These are phyloP conservation scores for Steinernema hermaphroditum DNA, from an alignment of 2,888 invertebrate genomes.

Conservation along the genomic window DNA sequence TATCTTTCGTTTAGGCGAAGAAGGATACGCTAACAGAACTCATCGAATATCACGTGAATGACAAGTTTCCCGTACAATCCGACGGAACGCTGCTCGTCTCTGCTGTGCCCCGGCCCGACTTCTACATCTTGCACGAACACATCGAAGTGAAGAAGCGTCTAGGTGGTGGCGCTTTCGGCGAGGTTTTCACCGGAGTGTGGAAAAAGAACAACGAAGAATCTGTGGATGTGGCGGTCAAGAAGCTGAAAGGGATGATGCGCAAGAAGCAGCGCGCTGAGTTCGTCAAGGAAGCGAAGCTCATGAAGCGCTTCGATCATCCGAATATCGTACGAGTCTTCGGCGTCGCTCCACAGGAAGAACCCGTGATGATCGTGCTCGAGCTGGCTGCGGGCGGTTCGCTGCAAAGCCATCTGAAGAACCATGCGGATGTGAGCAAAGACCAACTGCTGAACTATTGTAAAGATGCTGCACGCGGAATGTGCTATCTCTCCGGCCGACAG, in stretches of 20 bases:
- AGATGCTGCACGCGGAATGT: conserved; percentile 40
- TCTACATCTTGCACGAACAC: conserved; percentile 39
- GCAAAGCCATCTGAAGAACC: conserved; percentile 35
- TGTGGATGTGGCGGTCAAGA: conserved; percentile 40
- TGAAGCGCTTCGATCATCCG: conserved; percentile 37
- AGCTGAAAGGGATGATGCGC: conserved; percentile 36
- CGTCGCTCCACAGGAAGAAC: conserved; percentile 40
- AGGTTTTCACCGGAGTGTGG: conserved; percentile 35
- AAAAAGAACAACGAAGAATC: conserved; percentile 35
- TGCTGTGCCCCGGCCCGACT: conserved; percentile 38
- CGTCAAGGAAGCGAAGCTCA: conserved; percentile 38
- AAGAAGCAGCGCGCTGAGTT: conserved; percentile 40
- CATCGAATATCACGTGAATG: conserved; percentile 36
- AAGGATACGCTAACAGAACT: conserved; percentile 37
- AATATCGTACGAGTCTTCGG: conserved; percentile 38
- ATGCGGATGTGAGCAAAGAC: conserved; percentile 31
- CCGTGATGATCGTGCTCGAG: conserved; percentile 39
- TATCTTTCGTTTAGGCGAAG: conserved; percentile 24
- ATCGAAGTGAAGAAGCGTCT: conserved; percentile 32
- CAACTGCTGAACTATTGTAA: conserved; percentile 32
- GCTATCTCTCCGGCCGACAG: conserved; percentile 36
- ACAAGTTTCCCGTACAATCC: conserved; percentile 37
- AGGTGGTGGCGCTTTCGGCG: conserved; percentile 39
- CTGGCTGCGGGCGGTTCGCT: conserved; percentile 43
- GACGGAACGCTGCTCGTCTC: conserved; percentile 34